A percentile compares a stretch with the other conserved stretches of the same genome.
Evolutionary conservation across 2,888 invertebrate genomes (phyloP).

Genomic region (Baronia brevicornis): DNA sequence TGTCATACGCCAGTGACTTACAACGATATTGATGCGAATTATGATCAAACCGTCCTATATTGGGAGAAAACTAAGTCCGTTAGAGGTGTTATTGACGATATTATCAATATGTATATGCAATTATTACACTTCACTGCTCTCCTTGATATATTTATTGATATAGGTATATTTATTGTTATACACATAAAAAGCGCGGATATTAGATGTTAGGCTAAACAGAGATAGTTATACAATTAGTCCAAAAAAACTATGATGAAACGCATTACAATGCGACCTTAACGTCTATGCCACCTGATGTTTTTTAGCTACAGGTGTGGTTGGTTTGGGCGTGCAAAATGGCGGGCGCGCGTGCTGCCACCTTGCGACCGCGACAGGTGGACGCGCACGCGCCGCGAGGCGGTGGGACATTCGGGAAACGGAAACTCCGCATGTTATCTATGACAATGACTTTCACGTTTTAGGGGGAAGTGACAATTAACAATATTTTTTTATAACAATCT

Average conservation of each 20-base stretch:
- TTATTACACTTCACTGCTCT: too few relatives aligned
- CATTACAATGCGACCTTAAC: slow-evolving; percentile 27
- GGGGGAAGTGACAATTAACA: background rate
- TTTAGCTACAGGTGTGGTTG: slow-evolving; percentile 33
- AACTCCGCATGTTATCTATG: slow-evolving; percentile 41
- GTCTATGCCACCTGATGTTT: slow-evolving; percentile 32
- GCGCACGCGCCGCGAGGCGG: slow-evolving; percentile 20
- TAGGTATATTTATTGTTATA: too few relatives aligned
- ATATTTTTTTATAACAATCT: background rate
- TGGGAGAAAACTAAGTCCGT: too few relatives aligned
- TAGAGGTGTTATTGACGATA: too few relatives aligned
- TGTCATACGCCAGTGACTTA: too few relatives aligned
- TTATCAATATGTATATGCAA: too few relatives aligned
- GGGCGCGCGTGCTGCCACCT: slow-evolving; percentile 32
- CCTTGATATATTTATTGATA: too few relatives aligned
- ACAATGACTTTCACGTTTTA: slow-evolving; percentile 15
- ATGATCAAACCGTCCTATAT: too few relatives aligned
- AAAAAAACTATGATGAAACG: slow-evolving; percentile 19
- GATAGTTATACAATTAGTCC: slow-evolving; percentile 19
- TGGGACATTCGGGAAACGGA: slow-evolving; percentile 44
- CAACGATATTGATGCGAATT: too few relatives aligned
- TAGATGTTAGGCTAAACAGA: slow-evolving; percentile 16
- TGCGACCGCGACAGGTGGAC: slow-evolving; percentile 49
- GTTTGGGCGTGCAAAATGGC: slow-evolving; percentile 26
- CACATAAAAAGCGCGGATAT: slow-evolving; percentile 14